These are phyloP conservation scores for Calephelis perditalis DNA, from an alignment of 2,888 invertebrate genomes.

Conservation along the genomic window DNA sequence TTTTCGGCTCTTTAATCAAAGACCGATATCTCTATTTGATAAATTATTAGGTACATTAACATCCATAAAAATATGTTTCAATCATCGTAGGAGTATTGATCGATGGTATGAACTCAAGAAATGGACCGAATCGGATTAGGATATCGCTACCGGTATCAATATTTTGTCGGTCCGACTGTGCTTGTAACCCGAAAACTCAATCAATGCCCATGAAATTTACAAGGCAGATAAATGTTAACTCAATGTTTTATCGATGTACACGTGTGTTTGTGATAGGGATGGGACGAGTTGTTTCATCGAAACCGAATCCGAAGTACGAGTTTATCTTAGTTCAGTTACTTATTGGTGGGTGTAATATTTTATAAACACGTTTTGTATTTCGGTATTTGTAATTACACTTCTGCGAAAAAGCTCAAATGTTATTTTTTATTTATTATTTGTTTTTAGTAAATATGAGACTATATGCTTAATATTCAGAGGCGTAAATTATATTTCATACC, in stretches of 20 bases:
- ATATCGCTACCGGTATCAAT: slow-evolving; percentile 51
- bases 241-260: slow-evolving; percentile 64
- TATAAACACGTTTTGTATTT: too few species aligned
- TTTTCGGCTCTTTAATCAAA: background rate
- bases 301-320: too few species aligned
- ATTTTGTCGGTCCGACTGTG: slow-evolving; percentile 32
- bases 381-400: too few species aligned
- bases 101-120: slow-evolving; percentile 40
- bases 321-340: too few species aligned
- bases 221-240: slow-evolving; percentile 72
- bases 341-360: too few species aligned
- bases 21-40: background rate
- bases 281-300: background rate
- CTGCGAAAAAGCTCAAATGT: too few species aligned
- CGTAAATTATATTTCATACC: too few species aligned
- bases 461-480: too few species aligned
- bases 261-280: slow-evolving; percentile 37
- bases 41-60: slow-evolving; percentile 6
- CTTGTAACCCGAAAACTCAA: slow-evolving; percentile 56
- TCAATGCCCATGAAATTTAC: slow-evolving; percentile 68
- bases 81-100: slow-evolving; percentile 39
- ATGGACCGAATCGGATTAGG: slow-evolving; percentile 50
- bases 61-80: slow-evolving; percentile 35
- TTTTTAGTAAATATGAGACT: too few species aligned
- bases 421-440: too few species aligned